Conservation (phyloP, 2,797 vertebrate species). For the Sebastolobus altivelis region DNA sequence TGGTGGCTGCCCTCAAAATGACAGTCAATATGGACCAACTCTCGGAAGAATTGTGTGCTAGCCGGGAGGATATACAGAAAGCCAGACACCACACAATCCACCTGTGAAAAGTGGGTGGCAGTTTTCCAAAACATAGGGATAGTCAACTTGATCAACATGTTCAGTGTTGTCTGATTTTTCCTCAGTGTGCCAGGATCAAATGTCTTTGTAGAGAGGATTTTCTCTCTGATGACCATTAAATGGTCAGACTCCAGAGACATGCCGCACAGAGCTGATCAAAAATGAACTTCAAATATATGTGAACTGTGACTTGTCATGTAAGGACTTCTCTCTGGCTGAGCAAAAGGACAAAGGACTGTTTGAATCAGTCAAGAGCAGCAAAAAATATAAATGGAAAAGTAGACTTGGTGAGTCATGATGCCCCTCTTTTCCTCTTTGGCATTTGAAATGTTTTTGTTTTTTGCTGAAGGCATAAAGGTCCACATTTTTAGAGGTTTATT, state of each 20-base stretch:
- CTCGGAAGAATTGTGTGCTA: background rate
- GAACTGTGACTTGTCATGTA: constrained; percentile 3
- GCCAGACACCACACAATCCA: background rate
- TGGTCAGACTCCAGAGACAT: background rate
- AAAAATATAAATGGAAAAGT: constrained; percentile 22
- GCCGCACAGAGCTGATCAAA: background rate
- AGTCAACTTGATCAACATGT: background rate
- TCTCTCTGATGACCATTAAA: background rate
- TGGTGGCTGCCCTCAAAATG: background rate
- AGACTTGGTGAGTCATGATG: background rate
- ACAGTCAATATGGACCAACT: background rate
- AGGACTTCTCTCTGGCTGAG: constrained; percentile 22
- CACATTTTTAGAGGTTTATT: background rate
- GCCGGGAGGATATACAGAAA: background rate
- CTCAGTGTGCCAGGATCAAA: background rate
- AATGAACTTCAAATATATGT: constrained; percentile 5
- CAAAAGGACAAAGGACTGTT: constrained; percentile 29
- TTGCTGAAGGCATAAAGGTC: background rate
- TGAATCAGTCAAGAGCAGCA: constrained; percentile 18
- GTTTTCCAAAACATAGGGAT: background rate
- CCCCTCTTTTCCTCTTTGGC: background rate
- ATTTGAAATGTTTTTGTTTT: background rate
- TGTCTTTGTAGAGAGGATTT: background rate
- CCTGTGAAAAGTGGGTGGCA: background rate
- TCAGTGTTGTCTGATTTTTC: constrained; percentile 3